Conservation (phyloP, 2,113 vertebrate species). For the Lamprologus ornatipinnis region DNA sequence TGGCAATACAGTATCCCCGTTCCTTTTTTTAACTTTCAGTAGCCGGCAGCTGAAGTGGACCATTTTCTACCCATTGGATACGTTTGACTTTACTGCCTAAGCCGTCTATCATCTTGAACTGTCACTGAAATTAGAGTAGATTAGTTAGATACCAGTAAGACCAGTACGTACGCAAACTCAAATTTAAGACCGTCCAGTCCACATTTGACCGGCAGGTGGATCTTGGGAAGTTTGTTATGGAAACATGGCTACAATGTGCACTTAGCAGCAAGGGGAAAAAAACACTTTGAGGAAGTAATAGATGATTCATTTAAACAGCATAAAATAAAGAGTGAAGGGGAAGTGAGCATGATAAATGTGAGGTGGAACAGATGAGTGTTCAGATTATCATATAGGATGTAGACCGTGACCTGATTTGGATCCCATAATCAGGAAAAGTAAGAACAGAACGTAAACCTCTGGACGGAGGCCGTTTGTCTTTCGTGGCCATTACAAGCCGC, state of each 20-base stretch:
- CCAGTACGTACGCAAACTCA: neutral
- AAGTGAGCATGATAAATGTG: neutral
- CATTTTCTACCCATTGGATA: neutral
- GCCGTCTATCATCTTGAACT: neutral
- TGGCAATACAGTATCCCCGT: neutral
- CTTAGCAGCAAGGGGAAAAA: neutral
- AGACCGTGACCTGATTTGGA: neutral
- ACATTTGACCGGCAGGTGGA: neutral
- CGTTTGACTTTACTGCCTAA: neutral
- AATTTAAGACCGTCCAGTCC: neutral
- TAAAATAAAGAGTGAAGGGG: neutral
- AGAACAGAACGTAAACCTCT: neutral
- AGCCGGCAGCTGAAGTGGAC: neutral
- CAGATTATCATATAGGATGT: neutral
- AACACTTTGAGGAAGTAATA: neutral
- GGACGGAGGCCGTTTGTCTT: slow-evolving; percentile 15
- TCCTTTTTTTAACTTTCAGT: neutral
- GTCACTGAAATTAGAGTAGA: neutral
- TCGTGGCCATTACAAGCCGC: neutral
- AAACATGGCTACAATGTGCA: neutral
- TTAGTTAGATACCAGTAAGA: neutral
- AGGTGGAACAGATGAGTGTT: neutral
- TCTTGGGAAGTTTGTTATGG: neutral
- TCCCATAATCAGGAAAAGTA: neutral
- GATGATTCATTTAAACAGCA: neutral